Base-by-base conservation (phyloP, 1,140 invertebrate species). In the Trichomalopsis sarcophagae region DNA sequence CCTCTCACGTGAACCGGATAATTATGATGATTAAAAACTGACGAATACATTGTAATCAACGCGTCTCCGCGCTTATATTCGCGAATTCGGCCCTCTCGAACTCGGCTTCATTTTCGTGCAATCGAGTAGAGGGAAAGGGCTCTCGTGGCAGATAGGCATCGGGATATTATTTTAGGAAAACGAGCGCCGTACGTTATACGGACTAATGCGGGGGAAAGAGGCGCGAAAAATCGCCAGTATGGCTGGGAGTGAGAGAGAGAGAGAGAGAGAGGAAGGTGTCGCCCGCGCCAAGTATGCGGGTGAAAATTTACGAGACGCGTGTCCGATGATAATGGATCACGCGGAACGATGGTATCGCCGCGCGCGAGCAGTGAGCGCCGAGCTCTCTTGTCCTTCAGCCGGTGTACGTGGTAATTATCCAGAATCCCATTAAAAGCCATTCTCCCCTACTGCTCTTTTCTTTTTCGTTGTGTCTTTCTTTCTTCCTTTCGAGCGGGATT, bases 241-340 rank as follows among this genome's bases (percentile, higher is more conserved):
- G 10, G 17, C 3, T n/a, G 14, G 2, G 0, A 36, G n/a, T 1
- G n/a, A 2, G 13, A 10, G 44, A 4, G 33, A 6, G 33, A 36
- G 33, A 6, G 33, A 36, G 33, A 76, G 47, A 23, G 33, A 74
- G 73, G 36, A n/a, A 9, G 3, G n/a, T 23, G 23, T 11, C 36
- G 73, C 21, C n/a, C 21, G 40, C 2, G 76, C 27, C 0, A 62
- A 33, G 40, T 62, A 78, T 78, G 76, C 82, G 77, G 66, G 82
- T 79, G 82, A 71, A 75, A 84, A 84, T 84, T 84, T 84, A 84
- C 82, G 82, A 84, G 82, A 68, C 47, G 69, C 69, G 40, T 78
- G 77, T 69, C 75, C 55, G 62, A 77, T 77, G 75, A 77, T 77
- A 77, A 77, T 77, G 44, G 82, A 84, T 76, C 66, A 78, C 40